phyloP scores from a whole-genome alignment of 2,888 invertebrate genomes.

The Acanthoscelides obtectus region DNA sequence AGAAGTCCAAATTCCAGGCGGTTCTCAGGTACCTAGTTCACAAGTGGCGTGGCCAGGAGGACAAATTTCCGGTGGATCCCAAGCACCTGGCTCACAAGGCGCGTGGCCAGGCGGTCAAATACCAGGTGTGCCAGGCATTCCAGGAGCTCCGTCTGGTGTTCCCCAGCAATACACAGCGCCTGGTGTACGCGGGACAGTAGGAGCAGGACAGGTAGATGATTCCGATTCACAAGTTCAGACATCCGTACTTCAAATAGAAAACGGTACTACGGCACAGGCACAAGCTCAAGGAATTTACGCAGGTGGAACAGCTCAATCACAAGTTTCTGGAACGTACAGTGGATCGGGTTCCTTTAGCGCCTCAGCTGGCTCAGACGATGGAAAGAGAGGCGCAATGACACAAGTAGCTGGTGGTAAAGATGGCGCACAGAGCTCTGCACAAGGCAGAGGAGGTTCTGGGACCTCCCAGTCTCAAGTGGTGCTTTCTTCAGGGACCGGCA shows the following conservation, averaged over 20 bases:
- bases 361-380: constrained; percentile 74
- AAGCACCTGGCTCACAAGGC: constrained; percentile 3
- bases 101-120: constrained; percentile 16
- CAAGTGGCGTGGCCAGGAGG: no score
- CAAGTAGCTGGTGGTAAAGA: constrained; percentile 68
- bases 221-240: constrained; percentile 72
- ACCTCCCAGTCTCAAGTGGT: constrained; percentile 76
- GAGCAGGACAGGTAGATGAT: constrained; percentile 47
- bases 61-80: not conserved
- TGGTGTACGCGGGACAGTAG: constrained; percentile 4
- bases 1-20: not conserved
- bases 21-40: no score
- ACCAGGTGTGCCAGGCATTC: constrained; percentile 9
- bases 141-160: constrained; percentile 13
- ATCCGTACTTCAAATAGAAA: constrained; percentile 52
- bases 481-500: constrained; percentile 70
- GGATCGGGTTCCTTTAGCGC: constrained; percentile 78
- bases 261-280: constrained; percentile 71
- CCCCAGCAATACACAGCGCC: constrained; percentile 6
- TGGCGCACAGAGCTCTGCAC: constrained; percentile 71
- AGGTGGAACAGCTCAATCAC: constrained; percentile 74
- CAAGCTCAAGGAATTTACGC: constrained; percentile 72
- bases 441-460: constrained; percentile 68
- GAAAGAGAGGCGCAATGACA: constrained; percentile 64
- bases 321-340: constrained; percentile 75